Base-by-base conservation (phyloP, 2,797 vertebrate species). In the Hydrocynus forskahlii region DNA sequence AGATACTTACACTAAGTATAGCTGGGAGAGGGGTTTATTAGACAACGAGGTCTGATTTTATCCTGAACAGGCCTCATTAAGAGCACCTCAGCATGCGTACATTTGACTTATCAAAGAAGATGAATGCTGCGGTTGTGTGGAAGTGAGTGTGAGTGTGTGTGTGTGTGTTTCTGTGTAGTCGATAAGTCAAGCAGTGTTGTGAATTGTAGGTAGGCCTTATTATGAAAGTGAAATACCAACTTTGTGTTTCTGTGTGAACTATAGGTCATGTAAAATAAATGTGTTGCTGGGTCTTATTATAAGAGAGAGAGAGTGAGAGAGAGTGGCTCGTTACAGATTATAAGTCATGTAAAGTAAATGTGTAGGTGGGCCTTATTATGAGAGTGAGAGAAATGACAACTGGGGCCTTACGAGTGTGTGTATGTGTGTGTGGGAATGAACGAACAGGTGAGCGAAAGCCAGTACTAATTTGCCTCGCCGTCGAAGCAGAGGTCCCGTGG, bases 381-480 rank as follows among this genome's bases (percentile, higher is more conserved):
- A 40, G 14, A 23, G 40, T 38, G 38, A 71, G 57, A 19, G 19
- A 50, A 43, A 70, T 38, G 54, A 17, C 4, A 54, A 19, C 29
- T 50, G 48, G 40, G 45, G 23, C n/a, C 29, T 54, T 62, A 23
- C 66, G 66, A 73, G 59, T 54, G 52, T 80, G 25, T 40, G 57
- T 79, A 60, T 73, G 59, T 54, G 52, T 80, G 25, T 40, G 57
- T 79, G 79, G 77, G 67, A 75, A 72, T 67, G 52, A 77, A 43
- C 16, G 35, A 71, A 80, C 54, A 62, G 72, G 81, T 84, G 79
- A 84, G 81, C 43, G 25, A 83, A 73, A 81, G 67, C 63, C 43
- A 29, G 63, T 80, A 92, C 92, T 91, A 91, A 93, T 91, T 92
- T 88, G 88, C 78, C 87, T 88, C 88, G 89, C 88, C 89, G 91